Base-by-base conservation (phyloP, 23 tunicate genomes). In the Botrylloides violaceus region DNA sequence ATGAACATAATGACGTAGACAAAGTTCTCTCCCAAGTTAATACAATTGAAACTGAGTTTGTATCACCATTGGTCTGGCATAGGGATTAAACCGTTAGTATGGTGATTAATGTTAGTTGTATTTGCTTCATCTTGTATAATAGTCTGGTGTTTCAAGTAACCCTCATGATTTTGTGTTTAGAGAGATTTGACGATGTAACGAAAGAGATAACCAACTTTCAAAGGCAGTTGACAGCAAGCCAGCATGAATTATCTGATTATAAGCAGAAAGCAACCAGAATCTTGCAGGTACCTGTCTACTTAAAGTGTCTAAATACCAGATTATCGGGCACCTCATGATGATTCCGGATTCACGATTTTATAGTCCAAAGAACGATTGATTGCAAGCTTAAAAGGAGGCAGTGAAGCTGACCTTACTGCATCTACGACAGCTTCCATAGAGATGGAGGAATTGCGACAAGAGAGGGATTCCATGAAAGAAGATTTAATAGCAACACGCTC, bases 331-430 rank as follows among this genome's bases (percentile, higher is more conserved):
- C n/a, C n/a, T n/a, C n/a, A n/a, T n/a, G n/a, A n/a, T n/a, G n/a
- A n/a, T n/a, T n/a, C n/a, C n/a, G n/a, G n/a, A n/a, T 64, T 26
- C 22, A 12, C 36, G 6, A 25, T 74, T 66, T 60, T 79, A 24
- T 66, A 88, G 96, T 88, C 96, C 9, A 88, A 88, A 36, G 96
- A 88, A 71, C 35, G 96, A 12, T 58, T 88, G 47, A 88, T 88
- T 29, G 39, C 96, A 35, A 88, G 96, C 56, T 39, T 88, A 27
- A 88, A 88, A 66, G 88, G 88, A 4, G 77, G 75, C 59, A 65
- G 84, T 43, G 88, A 81, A 25, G 61, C 63, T 3, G 96, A 88
- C 24, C 57, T 88, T 64, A 76, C 83, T 19, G 56, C 87, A 9
- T 88, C 96, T 23, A 78, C 96, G 7, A 72, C 84, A 37, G 75